A percentile compares a stretch with the other conserved stretches of the same genome.
Conservation (phyloP, 2,888 invertebrate genomes). For the Drosophila pegasa region DNA sequence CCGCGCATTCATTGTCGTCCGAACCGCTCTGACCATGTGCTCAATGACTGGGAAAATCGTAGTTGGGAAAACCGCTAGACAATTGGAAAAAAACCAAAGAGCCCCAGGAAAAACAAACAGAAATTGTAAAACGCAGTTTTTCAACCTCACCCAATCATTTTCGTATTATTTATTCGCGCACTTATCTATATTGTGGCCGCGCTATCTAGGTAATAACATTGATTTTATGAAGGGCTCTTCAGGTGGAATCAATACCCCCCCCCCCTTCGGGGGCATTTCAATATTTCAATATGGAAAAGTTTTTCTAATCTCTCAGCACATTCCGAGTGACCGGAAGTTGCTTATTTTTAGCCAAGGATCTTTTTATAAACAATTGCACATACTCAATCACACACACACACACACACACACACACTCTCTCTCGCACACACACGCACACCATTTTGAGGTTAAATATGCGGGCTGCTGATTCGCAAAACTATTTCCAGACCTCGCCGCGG, state of each 20-base stretch:
- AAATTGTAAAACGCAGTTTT: slow-evolving; percentile 37
- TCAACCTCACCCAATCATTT: slow-evolving; percentile 30
- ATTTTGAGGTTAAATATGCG: slow-evolving; percentile 7
- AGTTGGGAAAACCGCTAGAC: slow-evolving; percentile 16
- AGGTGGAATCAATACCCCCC: background rate
- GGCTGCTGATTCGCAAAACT: slow-evolving; percentile 32
- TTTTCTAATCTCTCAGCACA: background rate
- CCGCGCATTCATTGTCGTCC: background rate
- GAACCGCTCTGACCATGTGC: slow-evolving; percentile 7
- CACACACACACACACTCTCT: background rate
- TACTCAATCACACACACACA: background rate
- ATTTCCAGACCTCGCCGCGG: slow-evolving; percentile 40
- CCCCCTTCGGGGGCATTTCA: background rate
- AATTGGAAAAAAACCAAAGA: background rate
- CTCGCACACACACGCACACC: background rate
- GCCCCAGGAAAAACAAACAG: background rate
- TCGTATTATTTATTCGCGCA: slow-evolving; percentile 23
- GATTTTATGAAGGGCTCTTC: slow-evolving; percentile 20
- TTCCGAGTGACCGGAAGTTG: slow-evolving; percentile 9
- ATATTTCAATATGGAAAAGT: background rate
- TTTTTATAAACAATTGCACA: background rate
- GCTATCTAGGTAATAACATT: slow-evolving; percentile 27
- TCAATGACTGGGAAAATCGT: slow-evolving; percentile 13
- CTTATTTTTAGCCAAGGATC: slow-evolving; percentile 13
- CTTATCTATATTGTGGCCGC: slow-evolving; percentile 4